Base-by-base conservation (phyloP, 2,113 vertebrate species). In the Nannospalax galili region DNA sequence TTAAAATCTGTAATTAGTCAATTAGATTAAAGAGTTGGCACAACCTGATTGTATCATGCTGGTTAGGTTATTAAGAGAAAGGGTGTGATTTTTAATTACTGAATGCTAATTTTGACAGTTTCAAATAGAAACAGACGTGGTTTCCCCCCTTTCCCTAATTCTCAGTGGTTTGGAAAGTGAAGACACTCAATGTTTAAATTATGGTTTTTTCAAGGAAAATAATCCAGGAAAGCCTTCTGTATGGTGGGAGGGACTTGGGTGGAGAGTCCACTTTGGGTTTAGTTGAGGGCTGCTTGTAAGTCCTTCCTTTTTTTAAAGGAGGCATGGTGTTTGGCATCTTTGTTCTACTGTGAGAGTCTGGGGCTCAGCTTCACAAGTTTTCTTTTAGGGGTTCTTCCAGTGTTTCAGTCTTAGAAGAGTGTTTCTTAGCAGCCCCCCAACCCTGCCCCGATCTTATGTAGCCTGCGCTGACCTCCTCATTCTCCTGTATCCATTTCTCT, bases 1-100 rank as follows among this genome's bases (percentile, higher is more conserved):
- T 99, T 99, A 99, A 99, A 99, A 99, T 99, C 98, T 99, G 98
- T 99, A 99, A 99, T 99, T 99, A 99, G 98, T 99, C 98, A 99
- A 99, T 99, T 99, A 98, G 98, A 99, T 99, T 98, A 99, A 99
- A 98, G 98, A 99, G 98, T 98, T 99, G 98, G 98, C 98, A 98
- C 98, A 99, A 99, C 98, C 98, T 98, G 98, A 98, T 98, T 98
- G 98, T 98, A 98, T 99, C 98, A 98, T 98, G 98, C 98, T 99
- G 98, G 98, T 98, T 98, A 98, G 98, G 98, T 99, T 99, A 99
- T 99, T 99, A 99, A 99, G 98, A 98, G 98, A 98, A 99, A 98
- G 98, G 98, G 98, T 98, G 98, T 98, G 98, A 98, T 98, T 99
- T 99, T 99, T 99, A 99, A 99, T 99, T 99, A 99, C 98, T 98